These are phyloP conservation scores for Ondatra zibethicus DNA, from an alignment of 2,113 vertebrate genomes.

Conservation along the genomic window DNA sequence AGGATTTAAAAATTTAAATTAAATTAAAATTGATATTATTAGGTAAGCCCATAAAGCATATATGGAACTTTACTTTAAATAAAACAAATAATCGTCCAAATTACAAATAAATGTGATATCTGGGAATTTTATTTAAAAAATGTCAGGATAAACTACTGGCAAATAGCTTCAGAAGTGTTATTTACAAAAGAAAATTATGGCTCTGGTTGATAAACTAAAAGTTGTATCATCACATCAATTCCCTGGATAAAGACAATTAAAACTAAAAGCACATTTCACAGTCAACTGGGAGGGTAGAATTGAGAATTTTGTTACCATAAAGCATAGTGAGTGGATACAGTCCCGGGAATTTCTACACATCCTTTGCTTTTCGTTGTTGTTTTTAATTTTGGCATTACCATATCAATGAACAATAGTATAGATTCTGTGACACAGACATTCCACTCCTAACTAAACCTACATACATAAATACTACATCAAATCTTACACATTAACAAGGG, in stretches of 20 bases:
- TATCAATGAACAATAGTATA: neutral
- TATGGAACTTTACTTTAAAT: neutral
- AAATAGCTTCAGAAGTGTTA: neutral
- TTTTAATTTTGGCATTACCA: neutral
- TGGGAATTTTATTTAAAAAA: too few relatives aligned
- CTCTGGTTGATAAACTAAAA: neutral
- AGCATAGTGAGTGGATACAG: neutral
- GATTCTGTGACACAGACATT: neutral
- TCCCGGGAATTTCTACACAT: neutral
- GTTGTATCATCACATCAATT: neutral
- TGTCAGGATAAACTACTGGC: neutral
- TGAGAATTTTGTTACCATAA: neutral
- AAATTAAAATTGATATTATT: neutral
- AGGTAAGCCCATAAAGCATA: too few relatives aligned
- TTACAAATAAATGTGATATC: neutral
- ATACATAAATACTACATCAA: too few relatives aligned
- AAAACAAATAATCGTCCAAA: neutral
- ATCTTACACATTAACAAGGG: neutral
- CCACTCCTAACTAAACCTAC: neutral
- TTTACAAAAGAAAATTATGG: neutral
- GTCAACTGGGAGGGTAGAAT: neutral
- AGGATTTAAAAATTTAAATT: neutral
- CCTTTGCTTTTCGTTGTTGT: neutral
- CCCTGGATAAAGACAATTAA: neutral
- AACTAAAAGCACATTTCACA: neutral